Evolutionary conservation across 2,888 invertebrate genomes (phyloP).

Genomic region (Microctonus brassicae): DNA sequence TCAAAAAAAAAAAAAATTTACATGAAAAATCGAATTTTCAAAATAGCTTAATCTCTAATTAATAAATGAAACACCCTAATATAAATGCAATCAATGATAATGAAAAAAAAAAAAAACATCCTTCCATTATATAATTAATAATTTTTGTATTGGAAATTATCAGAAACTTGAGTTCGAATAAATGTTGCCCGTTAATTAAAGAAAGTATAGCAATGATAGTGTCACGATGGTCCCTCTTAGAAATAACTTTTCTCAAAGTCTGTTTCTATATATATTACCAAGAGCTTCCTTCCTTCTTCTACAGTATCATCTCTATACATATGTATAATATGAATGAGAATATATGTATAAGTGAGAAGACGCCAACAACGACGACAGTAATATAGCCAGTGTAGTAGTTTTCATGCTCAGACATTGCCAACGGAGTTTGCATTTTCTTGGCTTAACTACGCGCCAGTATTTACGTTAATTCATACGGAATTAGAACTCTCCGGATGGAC

Average conservation of each 20-base stretch:
- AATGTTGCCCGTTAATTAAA: constrained; percentile 32
- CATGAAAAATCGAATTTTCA: too few species aligned
- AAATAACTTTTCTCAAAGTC: constrained; percentile 27
- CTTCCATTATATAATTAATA: too few species aligned
- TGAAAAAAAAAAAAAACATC: too few species aligned
- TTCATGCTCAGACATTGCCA: constrained; percentile 7
- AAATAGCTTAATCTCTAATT: too few species aligned
- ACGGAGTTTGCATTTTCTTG: constrained; percentile 41
- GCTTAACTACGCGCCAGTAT: constrained; percentile 43
- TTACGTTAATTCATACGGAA: constrained; percentile 45
- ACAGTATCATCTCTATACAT: not conserved
- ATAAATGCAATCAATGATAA: too few species aligned
- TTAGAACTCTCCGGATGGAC: constrained; percentile 39
- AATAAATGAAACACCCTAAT: too few species aligned
- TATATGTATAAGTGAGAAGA: constrained; percentile 12
- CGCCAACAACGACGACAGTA: constrained; percentile 11
- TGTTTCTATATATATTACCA: constrained; percentile 13
- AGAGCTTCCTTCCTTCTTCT: constrained; percentile 8
- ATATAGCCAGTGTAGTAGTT: constrained; percentile 19
- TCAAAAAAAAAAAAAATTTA: too few species aligned
- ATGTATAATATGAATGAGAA: not conserved
- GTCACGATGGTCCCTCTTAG: constrained; percentile 22
- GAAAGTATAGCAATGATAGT: constrained; percentile 19
- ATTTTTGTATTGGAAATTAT: too few species aligned
- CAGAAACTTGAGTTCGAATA: constrained; percentile 20